Conservation (phyloP, 2,797 vertebrate genomes). For the Hemibagrus guttatus region DNA sequence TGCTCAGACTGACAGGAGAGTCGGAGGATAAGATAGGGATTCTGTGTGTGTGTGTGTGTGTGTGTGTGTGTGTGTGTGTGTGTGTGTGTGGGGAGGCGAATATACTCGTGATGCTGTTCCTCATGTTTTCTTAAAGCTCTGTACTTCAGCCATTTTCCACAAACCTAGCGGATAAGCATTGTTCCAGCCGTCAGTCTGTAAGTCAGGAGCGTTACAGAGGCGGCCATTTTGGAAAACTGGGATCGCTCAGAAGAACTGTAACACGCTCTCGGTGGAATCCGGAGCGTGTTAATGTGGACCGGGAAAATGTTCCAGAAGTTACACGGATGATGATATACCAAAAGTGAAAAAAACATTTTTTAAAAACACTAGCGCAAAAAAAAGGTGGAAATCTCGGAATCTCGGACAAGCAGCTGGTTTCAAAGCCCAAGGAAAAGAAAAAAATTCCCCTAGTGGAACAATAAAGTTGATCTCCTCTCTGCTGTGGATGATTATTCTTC, state of each 20-base stretch:
- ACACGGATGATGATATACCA: not conserved
- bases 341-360: too few relatives aligned
- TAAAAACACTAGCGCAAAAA: too few relatives aligned
- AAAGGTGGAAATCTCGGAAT: not conserved
- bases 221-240: not conserved
- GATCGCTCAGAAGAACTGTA: not conserved
- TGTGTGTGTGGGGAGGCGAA: not conserved
- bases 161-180: not conserved
- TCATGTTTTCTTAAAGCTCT: not conserved
- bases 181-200: too few relatives aligned
- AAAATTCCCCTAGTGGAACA: not conserved
- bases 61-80: not conserved
- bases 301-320: not conserved
- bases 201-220: not conserved
- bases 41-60: not conserved
- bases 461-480: not conserved
- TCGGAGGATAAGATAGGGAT: slow-evolving; percentile 14
- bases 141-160: not conserved
- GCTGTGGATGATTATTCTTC: not conserved
- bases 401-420: not conserved
- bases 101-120: not conserved
- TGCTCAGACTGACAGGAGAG: not conserved
- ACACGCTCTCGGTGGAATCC: not conserved
- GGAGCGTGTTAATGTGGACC: not conserved
- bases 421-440: not conserved